Conservation (phyloP, 2,888 invertebrate genomes). For the Lepidocyrtoides sp. region DNA sequence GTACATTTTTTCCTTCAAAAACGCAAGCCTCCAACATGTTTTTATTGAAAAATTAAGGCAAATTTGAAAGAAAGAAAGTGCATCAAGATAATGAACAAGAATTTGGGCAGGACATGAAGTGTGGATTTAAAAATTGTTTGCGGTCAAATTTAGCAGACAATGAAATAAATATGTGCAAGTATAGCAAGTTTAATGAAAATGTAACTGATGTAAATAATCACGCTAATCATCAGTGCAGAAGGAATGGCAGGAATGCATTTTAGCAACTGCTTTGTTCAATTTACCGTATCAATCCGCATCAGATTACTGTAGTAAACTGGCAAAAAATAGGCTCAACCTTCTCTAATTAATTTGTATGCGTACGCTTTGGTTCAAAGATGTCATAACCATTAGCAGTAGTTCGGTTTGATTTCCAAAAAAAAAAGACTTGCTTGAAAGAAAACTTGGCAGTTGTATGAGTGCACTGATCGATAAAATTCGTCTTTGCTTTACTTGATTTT, state of each 20-base stretch:
- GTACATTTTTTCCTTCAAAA: background rate
- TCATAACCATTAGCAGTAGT: too few species aligned
- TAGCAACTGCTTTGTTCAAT: background rate
- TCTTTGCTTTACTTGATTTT: too few species aligned
- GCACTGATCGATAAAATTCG: too few species aligned
- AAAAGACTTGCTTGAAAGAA: too few species aligned
- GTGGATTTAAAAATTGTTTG: conserved; percentile 26
- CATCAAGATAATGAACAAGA: conserved; percentile 29
- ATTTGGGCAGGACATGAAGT: conserved; percentile 26
- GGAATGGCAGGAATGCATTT: background rate
- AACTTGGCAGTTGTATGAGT: too few species aligned
- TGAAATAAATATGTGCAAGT: background rate
- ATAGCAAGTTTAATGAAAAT: background rate
- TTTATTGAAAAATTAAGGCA: conserved; percentile 20
- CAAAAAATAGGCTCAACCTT: too few species aligned
- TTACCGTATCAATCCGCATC: conserved; percentile 9
- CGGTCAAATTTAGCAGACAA: conserved; percentile 11
- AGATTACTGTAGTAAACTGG: background rate
- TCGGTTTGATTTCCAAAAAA: too few species aligned
- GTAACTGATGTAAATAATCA: conserved; percentile 10
- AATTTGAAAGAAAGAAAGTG: conserved; percentile 24
- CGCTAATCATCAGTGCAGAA: background rate
- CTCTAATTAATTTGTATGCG: too few species aligned
- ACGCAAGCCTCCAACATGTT: background rate
- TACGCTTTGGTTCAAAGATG: too few species aligned